phyloP scores from a whole-genome alignment of 2,797 vertebrate genomes.

The Malurus leucopterus region DNA sequence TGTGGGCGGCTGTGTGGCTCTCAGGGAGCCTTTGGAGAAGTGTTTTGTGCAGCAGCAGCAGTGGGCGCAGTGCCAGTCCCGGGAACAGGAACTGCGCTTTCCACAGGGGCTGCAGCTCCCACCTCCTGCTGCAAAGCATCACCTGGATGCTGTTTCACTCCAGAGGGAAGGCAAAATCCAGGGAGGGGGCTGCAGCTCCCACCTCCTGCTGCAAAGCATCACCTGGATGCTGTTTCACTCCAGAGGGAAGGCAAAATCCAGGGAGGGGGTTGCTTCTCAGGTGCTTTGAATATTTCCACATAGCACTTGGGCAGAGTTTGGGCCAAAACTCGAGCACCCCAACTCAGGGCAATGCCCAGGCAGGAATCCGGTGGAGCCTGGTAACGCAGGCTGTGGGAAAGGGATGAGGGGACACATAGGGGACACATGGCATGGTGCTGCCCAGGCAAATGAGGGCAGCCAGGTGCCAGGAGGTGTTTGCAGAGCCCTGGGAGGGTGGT shows the following conservation, averaged over 20 bases:
- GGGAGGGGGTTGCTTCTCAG: not conserved
- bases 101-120: not conserved
- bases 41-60: not conserved
- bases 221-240: not conserved
- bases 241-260: not conserved
- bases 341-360: accelerated
- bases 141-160: not conserved
- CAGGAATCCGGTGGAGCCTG: not conserved
- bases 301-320: not conserved
- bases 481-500: not conserved
- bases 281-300: not conserved
- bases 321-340: accelerated
- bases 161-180: not conserved
- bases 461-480: not conserved
- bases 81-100: not conserved
- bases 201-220: not conserved
- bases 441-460: not conserved
- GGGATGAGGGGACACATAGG: not conserved
- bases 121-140: not conserved
- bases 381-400: accelerated
- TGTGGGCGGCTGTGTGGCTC: accelerated
- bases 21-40: constrained; percentile 7
- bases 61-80: accelerated
- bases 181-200: not conserved
- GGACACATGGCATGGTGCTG: not conserved